Base-by-base conservation (phyloP, 2,797 vertebrate genomes). In the Gouania willdenowi region DNA sequence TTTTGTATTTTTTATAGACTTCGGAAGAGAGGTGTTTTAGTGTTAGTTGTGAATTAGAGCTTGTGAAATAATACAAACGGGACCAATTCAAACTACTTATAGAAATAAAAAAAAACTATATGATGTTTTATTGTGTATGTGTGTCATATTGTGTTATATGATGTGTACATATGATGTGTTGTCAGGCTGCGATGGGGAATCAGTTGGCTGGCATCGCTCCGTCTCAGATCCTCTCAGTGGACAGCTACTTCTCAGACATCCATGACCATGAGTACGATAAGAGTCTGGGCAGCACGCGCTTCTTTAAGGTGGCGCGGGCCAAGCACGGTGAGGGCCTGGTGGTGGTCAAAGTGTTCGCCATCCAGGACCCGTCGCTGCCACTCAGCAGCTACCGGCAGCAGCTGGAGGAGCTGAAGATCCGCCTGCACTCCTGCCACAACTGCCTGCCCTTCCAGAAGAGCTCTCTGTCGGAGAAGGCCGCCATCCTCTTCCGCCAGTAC, bases 171-270 rank as follows among this genome's bases (percentile, higher is more conserved):
- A 4, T 2, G 7, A n/a, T 10, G 24, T 3, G 2, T 14, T 13
- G 13, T 14, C 2, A 14, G 19, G 33, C 25, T 22, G 53, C 35
- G 51, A 98, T 98, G 96, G 96, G 95, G 62, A 98, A 98, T 69
- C 95, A 99, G 76, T 89, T 99, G 26, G 95, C 95, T 4, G 96
- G 96, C 19, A 98, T 98, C 33, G 95, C 95, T 31, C 96, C 94
- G 0, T 94, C 96, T 1, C 96, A 99, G 90, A 99, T 99, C 75
- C 88, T 99, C 9, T 97, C 95, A 0, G 95, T 99, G 48, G 96
- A 98, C 85, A 97, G 94, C 68, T 95, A 99, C 79, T 98, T 99
- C 82, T 97, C 94, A 0, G 96, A 98, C 73, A 96, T 98, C 71
- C 91, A 96, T 23, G 94, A 98, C 77, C 95, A 93, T 25, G 95